Conservation (phyloP, 2,888 invertebrate species). For the Tenthredo amoena region DNA sequence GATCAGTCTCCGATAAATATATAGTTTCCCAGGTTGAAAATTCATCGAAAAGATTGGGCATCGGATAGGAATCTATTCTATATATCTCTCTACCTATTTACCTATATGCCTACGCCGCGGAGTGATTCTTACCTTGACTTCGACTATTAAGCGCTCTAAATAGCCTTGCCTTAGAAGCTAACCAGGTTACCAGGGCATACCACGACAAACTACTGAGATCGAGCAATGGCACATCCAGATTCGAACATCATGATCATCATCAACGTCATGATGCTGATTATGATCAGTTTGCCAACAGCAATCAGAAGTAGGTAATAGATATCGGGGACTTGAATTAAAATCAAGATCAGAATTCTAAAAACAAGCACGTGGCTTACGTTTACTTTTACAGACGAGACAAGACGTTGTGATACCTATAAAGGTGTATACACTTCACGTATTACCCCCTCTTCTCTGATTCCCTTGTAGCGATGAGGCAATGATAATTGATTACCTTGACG, state of each 20-base stretch:
- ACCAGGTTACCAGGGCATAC: slow-evolving; percentile 68
- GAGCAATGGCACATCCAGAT: slow-evolving; percentile 18
- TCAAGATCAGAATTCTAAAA: neutral
- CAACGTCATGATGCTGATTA: slow-evolving; percentile 3
- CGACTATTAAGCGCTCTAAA: slow-evolving; percentile 47
- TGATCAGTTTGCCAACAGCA: neutral
- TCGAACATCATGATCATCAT: slow-evolving; percentile 10
- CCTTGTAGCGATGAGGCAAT: slow-evolving; percentile 10
- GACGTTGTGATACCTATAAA: neutral
- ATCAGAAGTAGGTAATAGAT: neutral
- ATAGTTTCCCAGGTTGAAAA: slow-evolving; percentile 3
- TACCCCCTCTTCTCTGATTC: neutral
- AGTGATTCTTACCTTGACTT: slow-evolving; percentile 51
- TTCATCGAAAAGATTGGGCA: slow-evolving; percentile 9
- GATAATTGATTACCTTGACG: slow-evolving; percentile 40
- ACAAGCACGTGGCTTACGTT: slow-evolving; percentile 13
- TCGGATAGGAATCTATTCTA: neutral
- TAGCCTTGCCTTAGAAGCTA: slow-evolving; percentile 54
- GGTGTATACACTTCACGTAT: neutral
- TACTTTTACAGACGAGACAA: neutral
- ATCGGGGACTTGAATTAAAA: neutral
- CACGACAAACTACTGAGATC: slow-evolving; percentile 31
- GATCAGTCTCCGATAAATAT: neutral
- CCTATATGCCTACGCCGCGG: neutral
- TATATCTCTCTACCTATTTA: neutral